Percentiles rank a stretch among this genome's conserved stretches.
These are phyloP conservation scores for Orbicella faveolata DNA, from an alignment of 64 coral and sea anemone genomes.

Conservation along the genomic window DNA sequence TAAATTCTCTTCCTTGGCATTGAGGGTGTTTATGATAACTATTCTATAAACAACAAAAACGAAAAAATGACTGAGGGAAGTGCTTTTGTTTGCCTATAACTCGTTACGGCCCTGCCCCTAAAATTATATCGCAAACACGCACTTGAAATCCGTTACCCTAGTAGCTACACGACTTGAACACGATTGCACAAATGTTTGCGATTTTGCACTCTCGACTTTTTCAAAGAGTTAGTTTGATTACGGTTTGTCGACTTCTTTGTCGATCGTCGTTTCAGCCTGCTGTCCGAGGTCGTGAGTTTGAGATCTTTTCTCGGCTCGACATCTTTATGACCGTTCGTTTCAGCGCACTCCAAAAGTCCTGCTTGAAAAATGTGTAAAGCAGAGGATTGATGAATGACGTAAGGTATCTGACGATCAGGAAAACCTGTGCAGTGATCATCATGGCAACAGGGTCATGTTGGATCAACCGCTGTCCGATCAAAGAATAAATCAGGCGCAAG, in stretches of 20 bases:
- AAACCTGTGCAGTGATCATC: neutral
- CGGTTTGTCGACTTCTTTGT: neutral
- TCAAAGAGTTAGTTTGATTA: neutral
- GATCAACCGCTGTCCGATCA: neutral
- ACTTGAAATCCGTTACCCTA: too few species aligned
- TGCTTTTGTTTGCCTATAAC: too few species aligned
- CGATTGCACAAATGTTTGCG: too few species aligned
- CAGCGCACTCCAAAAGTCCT: constrained; percentile 32
- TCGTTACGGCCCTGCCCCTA: too few species aligned
- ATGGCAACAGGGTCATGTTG: neutral
- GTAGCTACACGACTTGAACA: too few species aligned
- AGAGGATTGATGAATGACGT: constrained; percentile 13
- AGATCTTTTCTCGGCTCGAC: neutral
- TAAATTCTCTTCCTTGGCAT: too few species aligned
- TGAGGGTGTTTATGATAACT: too few species aligned
- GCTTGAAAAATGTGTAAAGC: constrained; percentile 39
- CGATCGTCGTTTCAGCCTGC: neutral
- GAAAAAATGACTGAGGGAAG: too few species aligned
- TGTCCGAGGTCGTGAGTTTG: neutral
- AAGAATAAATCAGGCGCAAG: constrained; percentile 17
- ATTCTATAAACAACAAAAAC: too few species aligned
- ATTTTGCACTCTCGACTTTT: neutral
- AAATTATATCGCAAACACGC: too few species aligned
- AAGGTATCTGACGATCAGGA: constrained; percentile 1
- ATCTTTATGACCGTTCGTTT: neutral